Base-by-base conservation (phyloP, 2,797 vertebrate species). In the Peromyscus eremicus region DNA sequence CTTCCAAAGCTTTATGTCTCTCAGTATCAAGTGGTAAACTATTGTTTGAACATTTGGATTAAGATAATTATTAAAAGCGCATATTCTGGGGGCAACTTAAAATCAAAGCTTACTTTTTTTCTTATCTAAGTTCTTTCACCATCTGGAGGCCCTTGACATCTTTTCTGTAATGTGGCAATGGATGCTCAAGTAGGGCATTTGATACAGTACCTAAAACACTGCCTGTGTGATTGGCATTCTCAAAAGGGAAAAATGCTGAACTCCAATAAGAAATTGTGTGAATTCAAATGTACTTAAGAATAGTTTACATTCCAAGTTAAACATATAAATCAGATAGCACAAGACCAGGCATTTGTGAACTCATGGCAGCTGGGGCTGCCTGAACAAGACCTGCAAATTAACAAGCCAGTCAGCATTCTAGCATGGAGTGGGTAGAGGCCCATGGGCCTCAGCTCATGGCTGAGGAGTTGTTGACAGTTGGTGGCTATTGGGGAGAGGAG, bases 111-210 rank as follows among this genome's bases (percentile, higher is more conserved):
- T 52, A 70, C 52, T 29, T 37, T 29, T 25, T 70, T 68, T 5
- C 14, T 60, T 4, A 21, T 40, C 11, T 34, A 92, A 37, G 12
- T 34, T 85, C 91, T 49, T 95, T 91, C 1, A 75, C 21, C 6
- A 85, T 32, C 40, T 23, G 3, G 71, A 71, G 27, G 0, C 6
- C 46, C 68, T 19, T 57, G 17, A 73, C 49, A 94, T 89, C 68
- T 85, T 23, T 25, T 90, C 40, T 90, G 4, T 52, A 40, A 95
- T 94, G 46, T 83, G 64, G 14, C 8, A 27, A 79, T 86, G 13
- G 29, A 68, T 49, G 80, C 37, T 64, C 3, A 73, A 90, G 89
- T 9, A 14, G 76, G 16, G 19, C 17, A 73, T 82, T 84, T 34
- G 57, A 23, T 55, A 77, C 16, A 83, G 7, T 52, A 13, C 7